Evolutionary conservation across 2,113 vertebrate genomes (phyloP), one percentile per base, ranked within the genome.

Genomic region (Illadopsis cleaveri): DNA sequence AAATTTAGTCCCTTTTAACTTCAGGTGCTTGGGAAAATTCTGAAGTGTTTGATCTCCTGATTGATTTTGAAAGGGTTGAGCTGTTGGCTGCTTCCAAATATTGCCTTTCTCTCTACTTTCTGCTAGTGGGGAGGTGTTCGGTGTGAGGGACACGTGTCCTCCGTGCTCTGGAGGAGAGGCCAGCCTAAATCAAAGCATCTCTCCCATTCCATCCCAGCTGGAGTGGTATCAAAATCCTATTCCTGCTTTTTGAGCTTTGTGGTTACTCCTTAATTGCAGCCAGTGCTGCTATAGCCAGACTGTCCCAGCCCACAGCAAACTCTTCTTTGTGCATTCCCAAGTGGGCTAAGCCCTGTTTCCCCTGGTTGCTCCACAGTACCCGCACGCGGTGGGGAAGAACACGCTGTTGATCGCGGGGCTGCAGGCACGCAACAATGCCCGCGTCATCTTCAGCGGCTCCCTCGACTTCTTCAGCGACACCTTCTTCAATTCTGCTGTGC

Each of bases 381-480:
- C 99, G 0, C 99, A 99, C 1, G 99, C 99, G 0, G 99, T 99
- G 15, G 99, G 99, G 28, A 99, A 99, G 98, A 99, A 99, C 97
- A 99, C 99, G 12, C 98, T 99, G 56, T 98, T 99, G 83, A 99
- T 99, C 0, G 99, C 99, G 0, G 99, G 99, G 10, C 99, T 99
- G 19, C 99, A 99, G 94, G 99, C 99, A 47, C 98, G 99, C 87
- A 99, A 99, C 97, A 99, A 99, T 0, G 99, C 99, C 76, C 98
- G 99, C 2, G 99, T 99, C 24, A 97, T 99, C 94, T 99, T 99
- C 98, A 99, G 99, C 0, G 99, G 99, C 42, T 99, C 99, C 30
- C 89, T 99, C 51, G 99, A 99, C 60, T 99, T 99, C 97, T 99
- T 99, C 96, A 99, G 99, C 0, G 99, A 99, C 0, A 98, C 99